These are phyloP conservation scores for Sceliomorpha sp. DNA, from an alignment of 2,888 invertebrate species.

Conservation along the genomic window DNA sequence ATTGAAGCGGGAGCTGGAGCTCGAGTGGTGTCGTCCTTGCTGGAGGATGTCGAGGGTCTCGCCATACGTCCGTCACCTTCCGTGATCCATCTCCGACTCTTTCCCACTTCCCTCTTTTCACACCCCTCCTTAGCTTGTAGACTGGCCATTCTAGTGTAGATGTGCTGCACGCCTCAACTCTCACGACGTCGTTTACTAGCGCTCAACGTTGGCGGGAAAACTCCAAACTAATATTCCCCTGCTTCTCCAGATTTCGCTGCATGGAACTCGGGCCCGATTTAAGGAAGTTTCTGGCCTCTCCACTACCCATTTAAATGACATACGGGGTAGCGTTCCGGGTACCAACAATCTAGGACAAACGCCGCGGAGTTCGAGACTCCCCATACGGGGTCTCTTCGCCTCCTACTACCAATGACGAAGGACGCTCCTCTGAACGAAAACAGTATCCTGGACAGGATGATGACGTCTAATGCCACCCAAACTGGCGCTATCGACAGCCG, in stretches of 20 bases:
- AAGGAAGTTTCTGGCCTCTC: background rate
- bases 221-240: background rate
- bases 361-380: background rate
- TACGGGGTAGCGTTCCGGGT: background rate
- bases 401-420: no score
- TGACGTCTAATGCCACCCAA: no score
- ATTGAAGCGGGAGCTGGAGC: background rate
- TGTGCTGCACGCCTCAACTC: no score
- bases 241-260: background rate
- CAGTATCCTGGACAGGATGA: background rate
- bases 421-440: conserved; percentile 1
- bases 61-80: background rate
- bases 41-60: background rate
- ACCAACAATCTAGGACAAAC: background rate
- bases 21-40: conserved; percentile 1
- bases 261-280: no score
- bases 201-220: no score
- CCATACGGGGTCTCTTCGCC: no score
- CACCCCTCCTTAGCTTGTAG: background rate
- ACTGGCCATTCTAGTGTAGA: no score
- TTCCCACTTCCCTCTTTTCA: no score
- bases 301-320: conserved; percentile 1
- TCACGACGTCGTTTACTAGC: no score
- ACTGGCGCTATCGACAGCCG: no score
- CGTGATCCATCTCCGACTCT: no score